phyloP scores from a whole-genome alignment of 2,113 vertebrate genomes.

The Madoqua kirkii region DNA sequence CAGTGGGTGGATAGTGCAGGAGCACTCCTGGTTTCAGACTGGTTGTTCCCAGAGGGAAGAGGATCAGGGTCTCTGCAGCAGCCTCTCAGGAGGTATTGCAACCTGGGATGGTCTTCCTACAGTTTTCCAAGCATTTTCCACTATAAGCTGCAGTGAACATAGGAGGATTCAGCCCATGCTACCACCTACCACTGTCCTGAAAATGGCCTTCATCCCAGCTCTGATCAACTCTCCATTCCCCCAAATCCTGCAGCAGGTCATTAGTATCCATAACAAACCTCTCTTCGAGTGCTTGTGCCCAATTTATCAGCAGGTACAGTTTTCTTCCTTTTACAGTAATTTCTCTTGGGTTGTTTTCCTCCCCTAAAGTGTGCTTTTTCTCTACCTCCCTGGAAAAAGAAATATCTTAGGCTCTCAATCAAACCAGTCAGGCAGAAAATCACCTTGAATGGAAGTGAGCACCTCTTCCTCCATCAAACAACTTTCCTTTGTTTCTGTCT shows the following conservation, averaged over 20 bases:
- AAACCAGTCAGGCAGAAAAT: neutral
- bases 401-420: neutral
- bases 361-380: neutral
- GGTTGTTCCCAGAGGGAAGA: neutral
- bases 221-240: neutral
- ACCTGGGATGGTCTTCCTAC: neutral
- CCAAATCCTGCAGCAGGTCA: neutral
- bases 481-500: neutral
- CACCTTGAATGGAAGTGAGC: neutral
- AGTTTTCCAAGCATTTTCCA: neutral
- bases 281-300: neutral
- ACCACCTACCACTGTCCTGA: neutral
- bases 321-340: neutral
- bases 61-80: accelerated
- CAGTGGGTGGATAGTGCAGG: neutral
- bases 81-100: neutral
- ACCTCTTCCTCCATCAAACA: neutral
- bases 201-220: neutral
- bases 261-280: neutral
- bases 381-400: neutral
- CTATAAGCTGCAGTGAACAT: neutral
- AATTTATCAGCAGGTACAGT: no score
- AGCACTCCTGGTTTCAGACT: neutral
- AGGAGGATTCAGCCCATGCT: neutral
- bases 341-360: neutral